Percentiles rank a stretch among this genome's conserved stretches.
Conservation (phyloP, 1,140 invertebrate species). For the Ips nitidus region DNA sequence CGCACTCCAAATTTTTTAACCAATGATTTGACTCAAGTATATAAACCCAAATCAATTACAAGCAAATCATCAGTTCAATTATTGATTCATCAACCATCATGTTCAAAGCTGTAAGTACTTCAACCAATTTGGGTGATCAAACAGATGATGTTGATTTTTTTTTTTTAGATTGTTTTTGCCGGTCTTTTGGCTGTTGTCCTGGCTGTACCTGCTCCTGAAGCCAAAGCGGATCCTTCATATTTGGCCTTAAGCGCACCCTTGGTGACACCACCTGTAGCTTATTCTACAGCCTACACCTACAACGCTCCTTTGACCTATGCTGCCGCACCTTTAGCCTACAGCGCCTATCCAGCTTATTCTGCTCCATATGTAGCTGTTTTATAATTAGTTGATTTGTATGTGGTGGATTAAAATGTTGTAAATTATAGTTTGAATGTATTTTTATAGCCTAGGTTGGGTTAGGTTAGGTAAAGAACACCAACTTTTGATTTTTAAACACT, state of each 20-base stretch:
- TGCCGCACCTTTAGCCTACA: slow-evolving; percentile 28
- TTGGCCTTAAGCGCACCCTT: slow-evolving; percentile 18
- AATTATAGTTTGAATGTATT: too few relatives aligned
- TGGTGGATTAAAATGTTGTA: too few relatives aligned
- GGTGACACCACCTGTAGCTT: slow-evolving; percentile 15
- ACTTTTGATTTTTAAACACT: too few relatives aligned
- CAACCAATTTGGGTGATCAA: not conserved
- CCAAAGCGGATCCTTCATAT: slow-evolving; percentile 25
- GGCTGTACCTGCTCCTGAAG: slow-evolving; percentile 33
- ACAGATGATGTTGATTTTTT: not conserved
- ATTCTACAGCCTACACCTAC: slow-evolving; percentile 20
- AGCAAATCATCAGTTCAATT: not conserved
- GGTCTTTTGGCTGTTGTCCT: slow-evolving; percentile 33
- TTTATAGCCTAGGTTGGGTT: too few relatives aligned
- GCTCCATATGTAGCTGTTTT: slow-evolving; percentile 16
- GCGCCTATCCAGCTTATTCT: slow-evolving; percentile 33
- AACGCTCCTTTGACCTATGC: slow-evolving; percentile 12
- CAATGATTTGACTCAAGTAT: too few relatives aligned
- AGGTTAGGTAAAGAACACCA: too few relatives aligned
- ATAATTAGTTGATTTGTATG: not conserved
- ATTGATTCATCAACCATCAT: not conserved
- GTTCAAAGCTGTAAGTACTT: not conserved
- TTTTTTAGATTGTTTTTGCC: slow-evolving; percentile 20
- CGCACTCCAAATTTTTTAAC: too few relatives aligned
- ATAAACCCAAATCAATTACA: too few relatives aligned